Conservation (phyloP, 2,888 invertebrate genomes). For the Coelinius sp. region DNA sequence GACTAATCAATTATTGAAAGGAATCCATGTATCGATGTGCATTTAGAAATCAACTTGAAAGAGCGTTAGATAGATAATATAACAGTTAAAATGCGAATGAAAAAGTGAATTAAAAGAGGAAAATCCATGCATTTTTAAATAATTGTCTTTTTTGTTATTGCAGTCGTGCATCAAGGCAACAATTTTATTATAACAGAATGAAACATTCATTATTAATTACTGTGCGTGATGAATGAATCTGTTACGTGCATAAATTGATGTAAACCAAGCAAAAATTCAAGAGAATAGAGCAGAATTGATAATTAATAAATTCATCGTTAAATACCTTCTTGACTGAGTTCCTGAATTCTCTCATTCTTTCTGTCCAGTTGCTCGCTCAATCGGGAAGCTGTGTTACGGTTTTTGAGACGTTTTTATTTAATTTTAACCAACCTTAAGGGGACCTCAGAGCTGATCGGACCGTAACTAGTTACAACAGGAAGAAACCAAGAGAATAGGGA, state of each 20-base stretch:
- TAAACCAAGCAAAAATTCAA: conserved; percentile 17
- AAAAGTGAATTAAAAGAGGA: neutral
- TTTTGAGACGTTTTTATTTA: no score
- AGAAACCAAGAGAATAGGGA: no score
- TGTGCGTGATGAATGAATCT: conserved; percentile 28
- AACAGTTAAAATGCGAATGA: neutral
- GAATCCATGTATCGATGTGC: neutral
- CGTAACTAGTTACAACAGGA: no score
- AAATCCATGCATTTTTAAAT: conserved; percentile 20
- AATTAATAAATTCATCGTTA: conserved; percentile 11
- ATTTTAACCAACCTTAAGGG: no score
- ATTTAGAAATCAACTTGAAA: neutral
- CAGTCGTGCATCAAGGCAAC: neutral
- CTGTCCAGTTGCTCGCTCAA: conserved; percentile 89
- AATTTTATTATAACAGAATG: neutral
- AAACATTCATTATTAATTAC: conserved; percentile 11
- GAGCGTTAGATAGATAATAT: conserved; percentile 5
- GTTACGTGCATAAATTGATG: neutral
- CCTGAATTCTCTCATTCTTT: conserved; percentile 79
- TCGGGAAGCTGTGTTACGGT: no score
- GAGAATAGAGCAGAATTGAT: conserved; percentile 16
- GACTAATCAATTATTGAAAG: neutral
- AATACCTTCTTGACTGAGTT: conserved; percentile 85
- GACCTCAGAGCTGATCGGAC: no score
- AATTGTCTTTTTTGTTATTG: neutral